Evolutionary conservation across 92 coral and sea anemone genomes (phyloP).

Genomic region (Palythoa heliodiscus): DNA sequence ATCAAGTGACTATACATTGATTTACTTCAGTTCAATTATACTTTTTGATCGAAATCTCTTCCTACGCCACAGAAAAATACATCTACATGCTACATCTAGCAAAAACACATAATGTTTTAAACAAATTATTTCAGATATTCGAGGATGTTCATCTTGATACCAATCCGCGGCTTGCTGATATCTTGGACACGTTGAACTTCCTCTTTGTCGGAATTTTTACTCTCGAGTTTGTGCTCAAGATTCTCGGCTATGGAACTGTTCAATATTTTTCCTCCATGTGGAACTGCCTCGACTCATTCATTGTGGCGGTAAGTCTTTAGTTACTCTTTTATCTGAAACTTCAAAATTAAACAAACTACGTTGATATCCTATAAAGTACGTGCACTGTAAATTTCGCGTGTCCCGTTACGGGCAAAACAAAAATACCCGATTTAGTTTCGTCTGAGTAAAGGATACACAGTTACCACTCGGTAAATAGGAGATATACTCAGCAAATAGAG

Average conservation of each 20-base stretch:
- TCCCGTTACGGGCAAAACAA: no score
- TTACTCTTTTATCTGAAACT: not conserved
- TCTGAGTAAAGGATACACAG: no score
- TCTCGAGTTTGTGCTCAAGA: conserved; percentile 87
- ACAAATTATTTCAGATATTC: conserved; percentile 63
- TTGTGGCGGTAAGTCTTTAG: conserved; percentile 80
- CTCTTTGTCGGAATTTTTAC: conserved; percentile 86
- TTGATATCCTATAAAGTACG: no score
- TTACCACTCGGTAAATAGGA: no score
- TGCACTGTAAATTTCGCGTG: no score
- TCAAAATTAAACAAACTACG: not conserved
- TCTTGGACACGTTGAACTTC: conserved; percentile 72
- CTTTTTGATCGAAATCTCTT: no score
- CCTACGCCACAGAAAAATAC: no score
- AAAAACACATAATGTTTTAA: not conserved
- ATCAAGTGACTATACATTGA: no score
- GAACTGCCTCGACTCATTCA: conserved; percentile 88
- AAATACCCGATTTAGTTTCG: no score
- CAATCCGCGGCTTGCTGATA: conserved; percentile 71
- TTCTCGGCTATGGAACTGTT: conserved; percentile 83
- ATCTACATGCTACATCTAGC: no score
- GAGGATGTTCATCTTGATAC: conserved; percentile 87
- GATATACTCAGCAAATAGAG: no score
- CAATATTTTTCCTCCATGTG: conserved; percentile 87
- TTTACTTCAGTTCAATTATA: no score